Conservation (phyloP, 2,888 invertebrate species). For the Plemyria rubiginata region DNA sequence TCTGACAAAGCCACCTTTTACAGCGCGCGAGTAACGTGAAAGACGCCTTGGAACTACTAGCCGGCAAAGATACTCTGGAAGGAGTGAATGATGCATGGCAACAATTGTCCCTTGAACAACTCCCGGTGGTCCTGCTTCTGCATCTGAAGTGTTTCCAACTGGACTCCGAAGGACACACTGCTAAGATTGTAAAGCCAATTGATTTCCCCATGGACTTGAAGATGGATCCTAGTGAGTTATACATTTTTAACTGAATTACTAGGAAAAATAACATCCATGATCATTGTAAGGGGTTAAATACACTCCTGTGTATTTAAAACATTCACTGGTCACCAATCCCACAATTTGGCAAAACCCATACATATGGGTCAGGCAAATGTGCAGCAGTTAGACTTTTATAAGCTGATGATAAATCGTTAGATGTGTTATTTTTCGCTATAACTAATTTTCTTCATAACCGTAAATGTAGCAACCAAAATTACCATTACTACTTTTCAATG, state of each 20-base stretch:
- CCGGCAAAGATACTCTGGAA: slow-evolving; percentile 93
- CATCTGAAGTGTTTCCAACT: slow-evolving; percentile 98
- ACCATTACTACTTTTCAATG: slow-evolving; percentile 47
- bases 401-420: no score
- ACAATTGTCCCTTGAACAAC: slow-evolving; percentile 93
- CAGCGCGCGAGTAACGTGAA: slow-evolving; percentile 93
- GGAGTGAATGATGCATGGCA: slow-evolving; percentile 96
- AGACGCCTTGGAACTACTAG: slow-evolving; percentile 94
- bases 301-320: no score
- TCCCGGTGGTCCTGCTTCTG: slow-evolving; percentile 94
- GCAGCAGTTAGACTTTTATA: no score
- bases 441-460: no score
- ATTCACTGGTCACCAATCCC: no score
- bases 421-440: no score
- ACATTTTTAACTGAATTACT: slow-evolving; percentile 6
- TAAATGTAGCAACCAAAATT: no score
- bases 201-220: slow-evolving; percentile 96
- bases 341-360: no score
- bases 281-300: no score
- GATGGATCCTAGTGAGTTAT: slow-evolving; percentile 90
- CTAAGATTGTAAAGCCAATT: slow-evolving; percentile 95
- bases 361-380: no score
- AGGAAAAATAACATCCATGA: background rate
- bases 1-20: slow-evolving; percentile 35
- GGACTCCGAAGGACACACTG: slow-evolving; percentile 93